Evolutionary conservation across 2,113 vertebrate species (phyloP).

Genomic region (Corvus moneduloides): DNA sequence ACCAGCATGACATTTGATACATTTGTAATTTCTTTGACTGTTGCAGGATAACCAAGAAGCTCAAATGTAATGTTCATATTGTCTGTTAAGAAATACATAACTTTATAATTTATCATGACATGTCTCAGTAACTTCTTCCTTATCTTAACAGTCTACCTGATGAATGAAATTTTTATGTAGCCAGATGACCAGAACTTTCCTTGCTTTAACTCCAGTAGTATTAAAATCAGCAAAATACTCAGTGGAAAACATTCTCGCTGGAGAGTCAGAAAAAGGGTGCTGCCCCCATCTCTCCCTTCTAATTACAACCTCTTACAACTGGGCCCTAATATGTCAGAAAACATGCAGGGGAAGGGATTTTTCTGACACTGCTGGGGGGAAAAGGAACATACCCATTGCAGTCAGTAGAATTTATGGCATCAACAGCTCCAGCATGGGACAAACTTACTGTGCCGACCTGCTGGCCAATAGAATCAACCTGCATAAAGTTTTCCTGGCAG

Average conservation of each 20-base stretch:
- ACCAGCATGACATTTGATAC: constrained; percentile 11
- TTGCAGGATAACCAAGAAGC: neutral
- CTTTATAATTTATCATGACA: neutral
- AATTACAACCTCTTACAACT: neutral
- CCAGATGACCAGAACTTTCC: neutral
- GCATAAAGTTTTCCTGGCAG: neutral
- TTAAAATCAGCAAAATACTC: neutral
- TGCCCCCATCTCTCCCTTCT: neutral
- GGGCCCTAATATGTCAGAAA: neutral
- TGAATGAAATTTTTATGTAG: neutral
- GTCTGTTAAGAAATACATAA: neutral
- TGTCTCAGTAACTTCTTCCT: neutral
- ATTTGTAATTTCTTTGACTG: neutral
- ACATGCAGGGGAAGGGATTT: neutral
- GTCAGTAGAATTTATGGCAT: neutral
- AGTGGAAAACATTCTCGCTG: neutral
- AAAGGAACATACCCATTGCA: neutral
- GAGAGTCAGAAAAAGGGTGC: neutral
- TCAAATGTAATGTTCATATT: neutral
- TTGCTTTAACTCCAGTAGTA: neutral
- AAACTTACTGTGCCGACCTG: neutral
- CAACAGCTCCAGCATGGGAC: neutral
- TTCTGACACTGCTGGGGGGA: neutral
- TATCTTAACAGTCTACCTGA: neutral
- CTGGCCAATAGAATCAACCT: neutral